These are phyloP conservation scores for Sebastes glaucus DNA, from an alignment of 2,797 vertebrate genomes.

Conservation along the genomic window DNA sequence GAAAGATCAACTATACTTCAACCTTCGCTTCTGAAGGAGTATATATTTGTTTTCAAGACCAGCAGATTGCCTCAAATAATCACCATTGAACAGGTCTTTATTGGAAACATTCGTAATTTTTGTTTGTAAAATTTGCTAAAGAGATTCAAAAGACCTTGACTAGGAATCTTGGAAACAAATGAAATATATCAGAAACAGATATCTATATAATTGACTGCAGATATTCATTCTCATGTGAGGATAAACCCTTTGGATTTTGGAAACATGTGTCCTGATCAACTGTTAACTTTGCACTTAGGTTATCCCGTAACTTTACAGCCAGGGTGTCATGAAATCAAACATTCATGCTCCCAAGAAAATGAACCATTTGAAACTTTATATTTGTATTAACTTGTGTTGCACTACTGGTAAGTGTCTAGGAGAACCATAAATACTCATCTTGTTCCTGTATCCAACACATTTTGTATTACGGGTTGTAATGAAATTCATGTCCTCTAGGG, in stretches of 20 bases:
- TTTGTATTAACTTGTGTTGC: not conserved
- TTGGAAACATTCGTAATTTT: accelerated
- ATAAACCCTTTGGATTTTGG: no score
- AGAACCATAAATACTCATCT: not conserved
- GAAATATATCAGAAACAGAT: no score
- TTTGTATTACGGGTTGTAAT: constrained; percentile 10
- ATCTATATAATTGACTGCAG: no score
- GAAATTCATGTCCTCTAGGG: constrained; percentile 25
- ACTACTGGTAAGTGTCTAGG: not conserved
- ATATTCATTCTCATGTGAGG: no score
- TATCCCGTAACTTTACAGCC: accelerated
- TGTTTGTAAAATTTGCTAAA: no score
- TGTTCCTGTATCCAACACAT: not conserved
- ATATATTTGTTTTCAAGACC: no score
- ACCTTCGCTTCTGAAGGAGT: no score
- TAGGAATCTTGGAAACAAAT: no score
- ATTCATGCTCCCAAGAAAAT: not conserved
- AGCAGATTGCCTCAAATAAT: no score
- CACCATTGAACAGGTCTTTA: no score
- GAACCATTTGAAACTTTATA: not conserved
- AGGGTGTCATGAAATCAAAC: not conserved
- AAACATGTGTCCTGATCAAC: not conserved
- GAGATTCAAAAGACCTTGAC: no score
- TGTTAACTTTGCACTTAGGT: not conserved
- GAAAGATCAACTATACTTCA: no score